Base-by-base conservation (phyloP, 23 tunicate genomes). In the Trididemnum clinides region DNA sequence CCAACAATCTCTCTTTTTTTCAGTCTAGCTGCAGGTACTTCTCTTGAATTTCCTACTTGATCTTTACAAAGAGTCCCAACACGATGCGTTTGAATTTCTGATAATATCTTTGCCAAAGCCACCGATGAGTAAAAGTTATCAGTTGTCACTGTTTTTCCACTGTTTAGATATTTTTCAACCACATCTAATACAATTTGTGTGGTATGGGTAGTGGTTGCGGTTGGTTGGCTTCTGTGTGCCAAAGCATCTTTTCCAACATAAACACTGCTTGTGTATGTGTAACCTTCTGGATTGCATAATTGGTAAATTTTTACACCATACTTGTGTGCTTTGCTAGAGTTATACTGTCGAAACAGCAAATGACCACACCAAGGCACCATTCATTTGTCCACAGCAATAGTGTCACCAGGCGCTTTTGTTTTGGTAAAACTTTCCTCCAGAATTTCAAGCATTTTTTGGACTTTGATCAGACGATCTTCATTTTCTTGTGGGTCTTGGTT, bases 151-250 rank as follows among this genome's bases (percentile, higher is more conserved):
- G 51, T 71, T 35, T 50, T 71, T 71, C 78, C 51, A 33, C 49
- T 35, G 31, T 71, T 71, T 35, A 50, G 44, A 71, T 33, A 19
- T 35, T 23, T 35, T 33, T 0, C 78, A 71, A 50, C 49, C 23
- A 71, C 50, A 35, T 71, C 78, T 23, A 33, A 0, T 0, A 21
- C 69, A 62, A 62, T 62, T 62, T 62, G 69, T 62, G 69, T 62
- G 69, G 26, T 62, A 62, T 62, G 69, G 69, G 69, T 62, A 21
- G 69, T 62, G 69, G 69, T 62, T 62, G 69, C 27, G 22, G 69
- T 62, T 62, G 69, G 69, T 62, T 62, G 69, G n/a, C 78, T n/a
- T 71, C 78, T 71, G 44, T 33, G 22, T 71, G 50, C 78, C 49
- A 35, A 33, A 33, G 50, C 23, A 71, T 0, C 19, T 0, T 71